Evolutionary conservation across 2,113 vertebrate species (phyloP), one percentile per base, ranked within the genome.

Genomic region (Bufo gargarizans): DNA sequence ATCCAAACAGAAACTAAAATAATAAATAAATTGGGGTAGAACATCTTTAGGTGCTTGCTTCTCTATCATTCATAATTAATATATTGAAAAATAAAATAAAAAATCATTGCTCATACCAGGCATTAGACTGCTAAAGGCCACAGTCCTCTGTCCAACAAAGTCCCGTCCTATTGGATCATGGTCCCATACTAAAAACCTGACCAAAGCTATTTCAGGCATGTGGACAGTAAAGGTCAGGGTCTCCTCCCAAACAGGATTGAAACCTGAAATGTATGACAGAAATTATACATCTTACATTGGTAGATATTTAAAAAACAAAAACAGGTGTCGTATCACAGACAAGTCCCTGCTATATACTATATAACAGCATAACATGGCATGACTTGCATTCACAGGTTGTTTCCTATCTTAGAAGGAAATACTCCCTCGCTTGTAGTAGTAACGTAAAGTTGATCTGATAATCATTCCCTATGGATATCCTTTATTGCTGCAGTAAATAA

Each of bases 211-310:
- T 84, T 99, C 98, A 0, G 98, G 97, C 98, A 99, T 97, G 91
- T 99, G 98, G 77, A 99, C 93, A 3, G 97, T 99, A 87, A 99
- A 99, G 49, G 97, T 98, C 89, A 99, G 92, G 0, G 96, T 98
- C 93, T 99, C 98, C 91, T 99, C 98, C 98, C 98, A 99, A 1
- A 99, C 97, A 0, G 98, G 98, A 92, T 99, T 99, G 93, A 99
- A 99, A 69, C 98, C 98, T 99, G 50, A 22, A 77, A 53, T 11
- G 22, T 67, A 47, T 1, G 79, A 49, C 13, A 20, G 0, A 20
- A 63, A 47, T 63, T 0, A 19, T 81, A 47, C 43, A 43, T 45
- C 10, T 61, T 0, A 19, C 63, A 47, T 43, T 74, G 45, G n/a
- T 2, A 74, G 2, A 11, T 43, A 74, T 74, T 47, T 5, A 74